Evolutionary conservation across 2,888 invertebrate species (phyloP), one percentile per base, ranked within the genome.

Genomic region (Carabus problematicus): DNA sequence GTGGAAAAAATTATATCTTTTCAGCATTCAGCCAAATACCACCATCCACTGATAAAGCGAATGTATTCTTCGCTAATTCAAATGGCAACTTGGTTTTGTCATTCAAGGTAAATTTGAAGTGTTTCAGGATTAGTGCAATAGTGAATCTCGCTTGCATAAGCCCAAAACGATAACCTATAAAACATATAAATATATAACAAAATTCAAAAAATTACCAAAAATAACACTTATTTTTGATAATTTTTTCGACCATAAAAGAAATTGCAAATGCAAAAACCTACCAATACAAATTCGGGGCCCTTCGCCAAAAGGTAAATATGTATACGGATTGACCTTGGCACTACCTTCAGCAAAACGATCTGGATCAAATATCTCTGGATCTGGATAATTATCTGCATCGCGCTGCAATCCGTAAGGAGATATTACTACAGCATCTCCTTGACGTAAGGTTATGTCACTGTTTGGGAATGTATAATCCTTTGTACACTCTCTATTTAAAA

Each of bases 201-300:
- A 29, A 29, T 29, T 29, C 29, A 29, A 29, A 2, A 3, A 29
- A 29, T 29, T n/a, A n/a, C n/a, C n/a, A n/a, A n/a, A n/a, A n/a
- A n/a, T n/a, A n/a, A n/a, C n/a, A n/a, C n/a, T n/a, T n/a, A n/a
- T n/a, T n/a, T n/a, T n/a, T n/a, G n/a, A n/a, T n/a, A n/a, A n/a
- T n/a, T n/a, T 3, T 29, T 29, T 29, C 29, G 29, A 29, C 29
- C n/a, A n/a, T n/a, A n/a, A n/a, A n/a, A n/a, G n/a, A n/a, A n/a
- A n/a, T n/a, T n/a, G n/a, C n/a, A n/a, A 16, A 11, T 52, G 8
- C 14, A 52, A 11, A 6, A 47, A 42, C 19, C 14, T 69, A 71
- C 71, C 71, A 47, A 71, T 71, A 49, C 71, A 71, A 47, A 61
- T 67, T 45, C 70, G n/a, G 14, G 70, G 70, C 18, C 70, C 70